Evolutionary conservation across 2,113 vertebrate genomes (phyloP).

Genomic region (Nettapus auritus): DNA sequence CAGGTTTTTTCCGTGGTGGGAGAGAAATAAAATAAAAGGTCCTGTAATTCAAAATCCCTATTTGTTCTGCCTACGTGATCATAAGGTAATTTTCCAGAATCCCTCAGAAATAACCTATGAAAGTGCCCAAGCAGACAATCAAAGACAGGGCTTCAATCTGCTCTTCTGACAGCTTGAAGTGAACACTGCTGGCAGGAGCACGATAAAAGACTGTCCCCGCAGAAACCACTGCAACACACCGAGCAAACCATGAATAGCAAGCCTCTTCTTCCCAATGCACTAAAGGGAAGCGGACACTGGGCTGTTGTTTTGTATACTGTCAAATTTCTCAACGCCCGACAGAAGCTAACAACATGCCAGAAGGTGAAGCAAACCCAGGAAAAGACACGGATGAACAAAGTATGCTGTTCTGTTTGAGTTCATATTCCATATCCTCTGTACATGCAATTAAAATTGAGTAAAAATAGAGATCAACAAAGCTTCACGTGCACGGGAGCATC

Average conservation of each 20-base stretch:
- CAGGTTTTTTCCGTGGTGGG: fast-evolving
- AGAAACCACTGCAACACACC: fast-evolving
- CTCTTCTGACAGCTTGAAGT: not conserved
- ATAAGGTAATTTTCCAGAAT: not conserved
- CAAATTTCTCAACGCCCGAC: not conserved
- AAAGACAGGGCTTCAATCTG: not conserved
- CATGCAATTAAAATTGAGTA: not conserved
- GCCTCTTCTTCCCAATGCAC: not conserved
- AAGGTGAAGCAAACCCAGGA: not conserved
- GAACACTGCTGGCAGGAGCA: not conserved
- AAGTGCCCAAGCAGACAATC: not conserved
- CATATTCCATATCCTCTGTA: not conserved
- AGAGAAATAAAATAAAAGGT: not conserved
- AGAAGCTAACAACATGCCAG: not conserved
- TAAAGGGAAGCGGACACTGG: not conserved
- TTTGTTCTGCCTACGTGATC: not conserved
- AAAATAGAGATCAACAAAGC: not conserved
- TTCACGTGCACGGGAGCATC: fast-evolving
- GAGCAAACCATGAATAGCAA: fast-evolving
- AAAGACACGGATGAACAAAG: fast-evolving
- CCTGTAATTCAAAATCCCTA: not conserved
- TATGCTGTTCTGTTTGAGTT: not conserved
- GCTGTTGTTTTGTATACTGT: not conserved
- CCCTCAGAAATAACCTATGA: not conserved
- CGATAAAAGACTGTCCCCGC: not conserved